A percentile compares a stretch with the other conserved stretches of the same genome.
Conservation (phyloP, 2,888 invertebrate species). For the Napeogenes sylphis region DNA sequence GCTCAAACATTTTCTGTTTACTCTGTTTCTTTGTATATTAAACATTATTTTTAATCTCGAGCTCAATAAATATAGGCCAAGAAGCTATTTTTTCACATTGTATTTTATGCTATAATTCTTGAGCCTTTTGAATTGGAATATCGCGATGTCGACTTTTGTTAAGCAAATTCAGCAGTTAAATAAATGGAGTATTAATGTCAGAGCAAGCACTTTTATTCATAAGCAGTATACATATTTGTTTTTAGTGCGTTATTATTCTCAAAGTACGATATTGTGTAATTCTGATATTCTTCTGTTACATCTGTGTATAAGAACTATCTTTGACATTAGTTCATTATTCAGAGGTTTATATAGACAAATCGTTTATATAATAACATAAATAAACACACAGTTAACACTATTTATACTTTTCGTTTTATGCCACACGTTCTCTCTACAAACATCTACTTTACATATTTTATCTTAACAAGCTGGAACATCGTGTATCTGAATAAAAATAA, state of each 20-base stretch:
- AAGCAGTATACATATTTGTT: constrained; percentile 5
- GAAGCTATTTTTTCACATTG: constrained; percentile 31
- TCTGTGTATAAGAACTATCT: too few relatives aligned
- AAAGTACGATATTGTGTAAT: neutral
- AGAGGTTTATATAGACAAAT: too few relatives aligned
- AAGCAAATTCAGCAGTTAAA: constrained; percentile 25
- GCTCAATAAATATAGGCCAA: constrained; percentile 34
- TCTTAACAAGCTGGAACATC: too few relatives aligned
- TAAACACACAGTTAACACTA: too few relatives aligned
- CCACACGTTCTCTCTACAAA: too few relatives aligned
- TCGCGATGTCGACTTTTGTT: constrained; percentile 29
- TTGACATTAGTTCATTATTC: too few relatives aligned
- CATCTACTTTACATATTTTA: too few relatives aligned
- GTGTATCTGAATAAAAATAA: too few relatives aligned
- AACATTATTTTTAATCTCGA: constrained; percentile 31
- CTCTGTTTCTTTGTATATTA: constrained; percentile 11
- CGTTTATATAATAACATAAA: too few relatives aligned
- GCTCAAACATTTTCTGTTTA: constrained; percentile 4
- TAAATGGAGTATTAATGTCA: constrained; percentile 20
- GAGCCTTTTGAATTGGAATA: constrained; percentile 27
- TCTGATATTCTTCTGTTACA: too few relatives aligned
- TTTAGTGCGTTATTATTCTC: constrained; percentile 1
- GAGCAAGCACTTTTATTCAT: constrained; percentile 13
- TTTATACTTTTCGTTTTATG: too few relatives aligned
- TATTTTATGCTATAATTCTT: constrained; percentile 29